A percentile compares a stretch with the other conserved stretches of the same genome.
Evolutionary conservation across 2,797 vertebrate species (phyloP).

Genomic region (Sardinella longiceps): DNA sequence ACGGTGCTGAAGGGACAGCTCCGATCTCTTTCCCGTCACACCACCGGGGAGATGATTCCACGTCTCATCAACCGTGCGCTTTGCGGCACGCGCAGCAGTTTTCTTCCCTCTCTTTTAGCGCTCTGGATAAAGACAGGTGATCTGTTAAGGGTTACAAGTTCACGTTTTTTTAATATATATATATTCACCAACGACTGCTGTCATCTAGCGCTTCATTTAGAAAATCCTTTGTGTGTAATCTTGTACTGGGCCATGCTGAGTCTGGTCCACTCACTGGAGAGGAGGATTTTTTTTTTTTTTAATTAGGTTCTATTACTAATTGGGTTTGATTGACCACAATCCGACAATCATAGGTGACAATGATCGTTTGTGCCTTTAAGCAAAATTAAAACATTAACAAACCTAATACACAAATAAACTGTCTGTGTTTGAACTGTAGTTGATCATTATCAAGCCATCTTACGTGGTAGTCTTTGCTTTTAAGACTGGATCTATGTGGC

Average conservation of each 20-base stretch:
- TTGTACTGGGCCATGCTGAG: background rate
- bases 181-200: background rate
- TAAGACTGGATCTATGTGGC: too few species aligned
- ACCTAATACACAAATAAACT: too few species aligned
- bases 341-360: background rate
- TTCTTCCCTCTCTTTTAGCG: too few species aligned
- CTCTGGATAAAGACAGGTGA: background rate
- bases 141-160: background rate
- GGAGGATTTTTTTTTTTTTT: background rate
- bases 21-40: slow-evolving; percentile 45
- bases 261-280: background rate
- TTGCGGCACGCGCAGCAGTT: background rate
- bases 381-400: too few species aligned
- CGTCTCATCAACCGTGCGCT: background rate
- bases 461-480: too few species aligned
- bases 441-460: too few species aligned
- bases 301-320: background rate
- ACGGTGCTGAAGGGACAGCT: slow-evolving; percentile 56
- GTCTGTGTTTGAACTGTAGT: too few species aligned
- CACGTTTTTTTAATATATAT: background rate
- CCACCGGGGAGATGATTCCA: slow-evolving; percentile 48
- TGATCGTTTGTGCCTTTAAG: background rate
- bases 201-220: background rate
- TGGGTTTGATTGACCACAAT: background rate
- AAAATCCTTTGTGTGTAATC: background rate